Evolutionary conservation across 2,888 invertebrate species (phyloP), one percentile per base, ranked within the genome.

Genomic region (Cantharis flavilabris): DNA sequence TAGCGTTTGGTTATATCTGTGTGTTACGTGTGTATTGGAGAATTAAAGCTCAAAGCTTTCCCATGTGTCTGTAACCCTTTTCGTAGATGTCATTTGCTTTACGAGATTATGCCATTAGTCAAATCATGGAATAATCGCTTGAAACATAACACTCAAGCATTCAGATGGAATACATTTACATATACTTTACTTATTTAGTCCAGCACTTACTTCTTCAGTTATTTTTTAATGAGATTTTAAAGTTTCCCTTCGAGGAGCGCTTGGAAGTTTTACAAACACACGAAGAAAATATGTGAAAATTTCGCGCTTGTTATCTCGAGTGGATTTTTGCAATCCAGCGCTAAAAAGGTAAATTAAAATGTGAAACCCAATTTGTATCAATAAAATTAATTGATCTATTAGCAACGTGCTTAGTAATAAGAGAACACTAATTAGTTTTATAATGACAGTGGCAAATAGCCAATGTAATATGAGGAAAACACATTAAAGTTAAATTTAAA

Each of bases 51-150:
- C 72, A 75, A 73, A 74, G 76, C 76, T 67, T 73, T 78, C 64
- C 69, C 69, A 69, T 78, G 78, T 76, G 71, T 78, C 79, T 79
- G 76, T 81, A 82, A 83, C 82, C 83, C 81, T 71, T 67, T 77
- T 80, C 80, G 82, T 82, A 79, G 81, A 82, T 83, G 82, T 82
- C 82, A 82, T 80, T 79, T 80, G 83, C 81, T 83, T 84, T 85
- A 85, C 79, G 80, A 82, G 85, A 83, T 85, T 85, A 85, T 85
- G 84, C 85, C 85, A 84, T 85, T 84, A 85, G 85, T 84, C 83
- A 83, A 83, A 84, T 84, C 84, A 81, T 82, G 83, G 84, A 84
- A 85, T 85, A 85, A 84, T 85, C 84, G 82, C 83, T 79, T 81
- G 81, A 83, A 83, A 83, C 83, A 81, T 76, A 84, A 83, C 82